A percentile compares a stretch with the other conserved stretches of the same genome.
Evolutionary conservation across 2,797 vertebrate genomes (phyloP).

Genomic region (Mallotus villosus): DNA sequence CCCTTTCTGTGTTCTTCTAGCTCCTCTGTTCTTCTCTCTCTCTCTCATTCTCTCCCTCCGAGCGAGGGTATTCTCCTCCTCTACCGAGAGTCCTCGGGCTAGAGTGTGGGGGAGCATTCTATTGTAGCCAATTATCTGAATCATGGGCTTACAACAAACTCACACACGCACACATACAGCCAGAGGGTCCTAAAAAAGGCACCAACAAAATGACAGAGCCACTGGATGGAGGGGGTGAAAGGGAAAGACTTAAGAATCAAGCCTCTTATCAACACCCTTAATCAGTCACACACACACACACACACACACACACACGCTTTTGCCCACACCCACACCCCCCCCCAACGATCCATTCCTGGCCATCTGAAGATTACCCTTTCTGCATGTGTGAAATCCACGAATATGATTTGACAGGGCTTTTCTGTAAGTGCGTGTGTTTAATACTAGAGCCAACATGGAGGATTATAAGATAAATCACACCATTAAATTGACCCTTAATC

Average conservation of each 20-base stretch:
- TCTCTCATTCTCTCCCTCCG: too few relatives aligned
- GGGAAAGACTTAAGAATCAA: slow-evolving; percentile 1
- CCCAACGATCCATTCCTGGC: background rate
- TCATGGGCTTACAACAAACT: background rate
- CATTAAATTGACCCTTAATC: background rate
- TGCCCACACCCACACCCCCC: background rate
- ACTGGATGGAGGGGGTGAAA: background rate
- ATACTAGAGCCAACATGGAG: background rate
- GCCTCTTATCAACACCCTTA: background rate
- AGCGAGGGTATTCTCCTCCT: background rate
- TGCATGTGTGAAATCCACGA: background rate
- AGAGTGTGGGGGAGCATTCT: background rate
- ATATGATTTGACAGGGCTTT: too few relatives aligned
- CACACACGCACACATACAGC: background rate
- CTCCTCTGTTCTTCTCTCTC: too few relatives aligned
- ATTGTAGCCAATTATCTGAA: background rate
- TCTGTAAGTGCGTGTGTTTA: too few relatives aligned
- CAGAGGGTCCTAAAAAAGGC: background rate
- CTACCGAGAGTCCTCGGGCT: background rate
- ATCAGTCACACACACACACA: too few relatives aligned
- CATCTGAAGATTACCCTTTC: background rate
- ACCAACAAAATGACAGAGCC: background rate
- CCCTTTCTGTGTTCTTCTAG: background rate
- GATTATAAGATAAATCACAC: background rate
- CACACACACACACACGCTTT: too few relatives aligned